Conservation (phyloP, 1,140 invertebrate genomes). For the Diorhabda carinulata region DNA sequence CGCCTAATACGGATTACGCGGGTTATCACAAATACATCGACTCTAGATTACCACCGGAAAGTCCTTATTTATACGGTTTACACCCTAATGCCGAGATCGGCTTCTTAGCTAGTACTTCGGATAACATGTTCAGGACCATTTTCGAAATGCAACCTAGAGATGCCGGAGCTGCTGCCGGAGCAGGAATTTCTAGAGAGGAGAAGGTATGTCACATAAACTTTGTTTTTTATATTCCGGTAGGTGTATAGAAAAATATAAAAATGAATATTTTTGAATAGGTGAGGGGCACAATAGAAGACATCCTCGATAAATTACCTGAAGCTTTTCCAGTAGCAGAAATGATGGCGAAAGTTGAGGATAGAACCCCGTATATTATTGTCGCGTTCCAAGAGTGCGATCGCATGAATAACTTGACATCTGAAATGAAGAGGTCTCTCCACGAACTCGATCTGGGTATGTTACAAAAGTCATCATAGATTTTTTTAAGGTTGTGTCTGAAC, state of each 20-base stretch:
- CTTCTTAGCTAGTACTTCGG: slow-evolving; percentile 81
- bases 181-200: slow-evolving; percentile 71
- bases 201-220: slow-evolving; percentile 56
- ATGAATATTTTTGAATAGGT: slow-evolving; percentile 54
- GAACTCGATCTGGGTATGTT: slow-evolving; percentile 71
- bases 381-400: slow-evolving; percentile 93
- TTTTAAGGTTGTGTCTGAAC: background rate
- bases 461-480: background rate
- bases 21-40: slow-evolving; percentile 91
- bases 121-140: slow-evolving; percentile 83
- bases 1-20: slow-evolving; percentile 80
- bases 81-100: slow-evolving; percentile 96
- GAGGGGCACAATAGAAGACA: slow-evolving; percentile 77
- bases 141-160: slow-evolving; percentile 90
- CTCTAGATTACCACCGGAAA: slow-evolving; percentile 80
- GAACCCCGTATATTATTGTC: slow-evolving; percentile 88
- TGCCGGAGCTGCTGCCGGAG: slow-evolving; percentile 61
- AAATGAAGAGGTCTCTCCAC: slow-evolving; percentile 75
- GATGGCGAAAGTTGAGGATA: slow-evolving; percentile 81
- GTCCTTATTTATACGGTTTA: slow-evolving; percentile 84
- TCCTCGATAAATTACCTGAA: slow-evolving; percentile 84
- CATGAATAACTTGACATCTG: slow-evolving; percentile 83
- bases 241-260: too few relatives aligned
- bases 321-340: slow-evolving; percentile 85
- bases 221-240: background rate